Base-by-base conservation (phyloP, 2,888 invertebrate species). In the Phaedon cochleariae region DNA sequence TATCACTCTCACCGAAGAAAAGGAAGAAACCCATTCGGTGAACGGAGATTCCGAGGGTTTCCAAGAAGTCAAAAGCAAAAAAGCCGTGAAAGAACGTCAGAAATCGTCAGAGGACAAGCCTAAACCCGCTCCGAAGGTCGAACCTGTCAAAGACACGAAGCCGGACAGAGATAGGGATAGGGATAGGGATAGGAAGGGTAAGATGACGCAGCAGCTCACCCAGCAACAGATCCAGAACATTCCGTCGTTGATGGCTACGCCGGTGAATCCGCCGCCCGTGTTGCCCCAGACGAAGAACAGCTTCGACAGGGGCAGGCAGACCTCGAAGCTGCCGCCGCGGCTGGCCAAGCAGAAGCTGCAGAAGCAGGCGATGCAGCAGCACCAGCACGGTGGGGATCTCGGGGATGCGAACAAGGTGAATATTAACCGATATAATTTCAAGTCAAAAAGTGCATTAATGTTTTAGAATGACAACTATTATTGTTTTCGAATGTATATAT, bases 1-100 rank as follows among this genome's bases (percentile, higher is more conserved):
- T n/a, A n/a, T n/a, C n/a, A n/a, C n/a, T n/a, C n/a, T n/a, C n/a
- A n/a, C 49, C 7, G 76, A 76, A 72, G 78, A 78, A 4, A 69
- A 73, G 7, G 78, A 79, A 17, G 87, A 87, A 31, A 81, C 79
- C 64, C 67, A 62, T 34, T 72, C 77, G 1, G 59, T 68, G 1
- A 86, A 86, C 67, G 82, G 85, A 20, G 87, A 90, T 63, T 88
- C 90, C 59, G 90, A 90, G 77, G 93, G 92, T 54, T 94, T 95
- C 83, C 93, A 93, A 83, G 94, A 95, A 81, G 95, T 94, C 6
- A 89, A 92, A 64, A 93, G 92, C 61, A 92, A 92, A 82, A 93
- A 93, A 80, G 89, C 87, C 73, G 89, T 88, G 0, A 91, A 91
- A 75, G 91, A 90, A 59, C 80, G 86, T 0, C 85, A 82, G 75